Evolutionary conservation across 2,888 invertebrate species (phyloP), one percentile per base, ranked within the genome.

Genomic region (Hyles lineata): DNA sequence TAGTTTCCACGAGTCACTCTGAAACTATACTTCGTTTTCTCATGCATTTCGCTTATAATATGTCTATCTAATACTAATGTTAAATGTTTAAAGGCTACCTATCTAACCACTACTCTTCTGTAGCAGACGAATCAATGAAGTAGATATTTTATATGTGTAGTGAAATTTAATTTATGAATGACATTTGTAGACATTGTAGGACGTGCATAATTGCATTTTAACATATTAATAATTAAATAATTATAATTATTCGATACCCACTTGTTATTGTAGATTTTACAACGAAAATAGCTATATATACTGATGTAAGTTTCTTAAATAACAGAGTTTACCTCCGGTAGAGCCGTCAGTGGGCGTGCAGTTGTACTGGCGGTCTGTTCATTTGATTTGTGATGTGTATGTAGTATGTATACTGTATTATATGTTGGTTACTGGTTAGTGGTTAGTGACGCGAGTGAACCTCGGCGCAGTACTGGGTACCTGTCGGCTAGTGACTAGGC

Each of bases 241-340:
- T 11, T 72, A 70, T 61, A 61, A 70, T 80, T 82, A 85, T 80
- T 82, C 80, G 75, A 87, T 83, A 76, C 81, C 83, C 86, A 89
- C 86, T 90, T 90, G 91, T 92, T 91, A 91, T 85, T 78, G 90
- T 91, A 91, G 90, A 90, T 91, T 92, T 91, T 92, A 92, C 92
- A 93, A 93, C 92, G 92, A 93, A 93, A 89, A 87, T 89, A 90
- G 86, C 82, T 88, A 88, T 89, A 70, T 73, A 84, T 89, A 89
- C 82, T 84, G 84, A 81, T 81, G 81, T 87, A 88, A 84, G 80
- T 67, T 67, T 67, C 67, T 35, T 81, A 35, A 29, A 70, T 52
- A 59, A 59, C 35, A 55, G 50, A 62, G 55, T 62, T 60, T 67
- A 67, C 67, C 67, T 67, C 67, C 67, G 43, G 17, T 43, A 62